A percentile compares a stretch with the other conserved stretches of the same genome.
phyloP scores from a whole-genome alignment of 2,797 vertebrate genomes.

The Corythornis leucogaster region DNA sequence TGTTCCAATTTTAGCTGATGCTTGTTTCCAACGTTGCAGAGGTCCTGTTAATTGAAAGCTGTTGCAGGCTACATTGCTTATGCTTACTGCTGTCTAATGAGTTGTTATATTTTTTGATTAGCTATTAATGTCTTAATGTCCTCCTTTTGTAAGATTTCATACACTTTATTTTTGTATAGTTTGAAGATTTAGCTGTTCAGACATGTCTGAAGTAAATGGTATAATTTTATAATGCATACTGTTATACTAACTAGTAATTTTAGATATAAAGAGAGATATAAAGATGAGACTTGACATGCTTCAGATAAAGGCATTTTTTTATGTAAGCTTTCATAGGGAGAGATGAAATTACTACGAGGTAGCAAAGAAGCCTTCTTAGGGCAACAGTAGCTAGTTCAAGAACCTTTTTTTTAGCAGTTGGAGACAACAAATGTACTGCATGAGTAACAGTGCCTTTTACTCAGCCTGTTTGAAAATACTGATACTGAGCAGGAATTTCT shows the following conservation, averaged over 20 bases:
- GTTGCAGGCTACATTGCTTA: slow-evolving; percentile 50
- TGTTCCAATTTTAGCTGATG: slow-evolving; percentile 70
- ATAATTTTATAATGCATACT: slow-evolving; percentile 75
- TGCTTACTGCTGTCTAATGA: slow-evolving; percentile 69
- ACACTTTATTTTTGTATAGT: slow-evolving; percentile 80
- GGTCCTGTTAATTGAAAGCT: slow-evolving; percentile 56
- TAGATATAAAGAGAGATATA: slow-evolving; percentile 19
- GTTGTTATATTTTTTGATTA: slow-evolving; percentile 61
- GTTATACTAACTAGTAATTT: slow-evolving; percentile 71
- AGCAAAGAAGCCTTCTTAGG: slow-evolving; percentile 26
- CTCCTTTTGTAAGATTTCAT: slow-evolving; percentile 73
- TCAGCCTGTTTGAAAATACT: slow-evolving; percentile 14
- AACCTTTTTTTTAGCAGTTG: neutral
- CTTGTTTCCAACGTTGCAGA: slow-evolving; percentile 57
- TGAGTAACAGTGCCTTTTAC: slow-evolving; percentile 49
- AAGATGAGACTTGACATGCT: neutral
- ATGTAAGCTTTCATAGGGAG: slow-evolving; percentile 27
- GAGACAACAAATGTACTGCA: slow-evolving; percentile 12
- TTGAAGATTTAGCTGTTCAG: slow-evolving; percentile 75
- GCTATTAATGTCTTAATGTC: slow-evolving; percentile 65
- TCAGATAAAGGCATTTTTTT: slow-evolving; percentile 37
- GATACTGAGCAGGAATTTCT: slow-evolving; percentile 15
- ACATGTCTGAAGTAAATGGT: slow-evolving; percentile 70
- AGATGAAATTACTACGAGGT: neutral
- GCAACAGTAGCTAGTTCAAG: neutral